phyloP scores from a whole-genome alignment of 2,113 vertebrate species.

The Pionites leucogaster region DNA sequence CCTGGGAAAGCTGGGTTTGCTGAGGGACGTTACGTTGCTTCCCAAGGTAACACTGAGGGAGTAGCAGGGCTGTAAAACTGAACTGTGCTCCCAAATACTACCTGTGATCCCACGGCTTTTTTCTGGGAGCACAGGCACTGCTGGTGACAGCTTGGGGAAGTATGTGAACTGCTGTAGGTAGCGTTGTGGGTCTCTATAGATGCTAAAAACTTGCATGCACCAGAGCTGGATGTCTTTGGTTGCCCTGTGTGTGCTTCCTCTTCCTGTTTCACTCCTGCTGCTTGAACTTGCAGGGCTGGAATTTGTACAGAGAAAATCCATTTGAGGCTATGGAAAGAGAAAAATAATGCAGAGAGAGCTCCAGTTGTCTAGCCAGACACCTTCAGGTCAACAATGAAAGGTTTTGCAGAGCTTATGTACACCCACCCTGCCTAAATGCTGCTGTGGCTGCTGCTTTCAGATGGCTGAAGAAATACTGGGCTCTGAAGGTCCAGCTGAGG shows the following conservation, averaged over 20 bases:
- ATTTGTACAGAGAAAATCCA: background rate
- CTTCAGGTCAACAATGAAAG: background rate
- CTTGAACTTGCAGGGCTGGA: background rate
- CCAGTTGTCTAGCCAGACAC: background rate
- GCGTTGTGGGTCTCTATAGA: background rate
- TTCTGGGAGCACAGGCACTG: background rate
- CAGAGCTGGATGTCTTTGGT: background rate
- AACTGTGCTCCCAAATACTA: constrained; percentile 14
- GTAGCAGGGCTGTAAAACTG: constrained; percentile 41
- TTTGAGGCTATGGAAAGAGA: background rate
- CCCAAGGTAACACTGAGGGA: constrained; percentile 53
- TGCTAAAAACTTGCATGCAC: background rate
- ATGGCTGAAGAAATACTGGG: background rate
- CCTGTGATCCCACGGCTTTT: background rate
- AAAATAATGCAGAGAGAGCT: background rate
- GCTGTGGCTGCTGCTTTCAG: background rate
- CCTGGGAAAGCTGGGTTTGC: constrained; percentile 19
- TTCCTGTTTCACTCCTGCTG: background rate
- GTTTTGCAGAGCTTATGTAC: background rate
- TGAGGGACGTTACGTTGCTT: background rate
- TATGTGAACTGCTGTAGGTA: background rate
- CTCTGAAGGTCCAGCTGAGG: background rate
- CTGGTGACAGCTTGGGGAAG: background rate
- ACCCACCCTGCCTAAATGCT: background rate
- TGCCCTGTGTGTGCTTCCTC: background rate